phyloP scores from a whole-genome alignment of 2,113 vertebrate genomes.

The Larimichthys polyactis region DNA sequence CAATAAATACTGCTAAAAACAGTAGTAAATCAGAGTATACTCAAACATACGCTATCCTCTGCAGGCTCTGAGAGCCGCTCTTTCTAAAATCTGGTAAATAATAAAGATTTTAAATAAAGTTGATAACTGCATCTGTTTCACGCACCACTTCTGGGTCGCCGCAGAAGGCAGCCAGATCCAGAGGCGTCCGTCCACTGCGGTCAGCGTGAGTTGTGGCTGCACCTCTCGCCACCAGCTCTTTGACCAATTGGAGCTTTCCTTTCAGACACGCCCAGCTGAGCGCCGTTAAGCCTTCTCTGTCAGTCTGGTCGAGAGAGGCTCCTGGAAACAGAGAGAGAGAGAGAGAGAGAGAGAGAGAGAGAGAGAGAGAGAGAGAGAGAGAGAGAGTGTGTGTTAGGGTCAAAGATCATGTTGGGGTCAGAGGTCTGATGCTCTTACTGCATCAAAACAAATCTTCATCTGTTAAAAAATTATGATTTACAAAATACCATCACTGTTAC shows the following conservation, averaged over 20 bases:
- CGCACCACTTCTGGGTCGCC: constrained; percentile 97
- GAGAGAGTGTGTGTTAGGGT: background rate
- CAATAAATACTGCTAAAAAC: background rate
- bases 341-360: too few relatives aligned
- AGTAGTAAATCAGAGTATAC: background rate
- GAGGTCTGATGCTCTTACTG: too few relatives aligned
- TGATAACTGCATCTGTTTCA: background rate
- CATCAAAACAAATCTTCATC: too few relatives aligned
- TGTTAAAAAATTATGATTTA: too few relatives aligned
- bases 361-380: background rate
- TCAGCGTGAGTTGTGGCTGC: constrained; percentile 92
- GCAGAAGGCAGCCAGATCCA: constrained; percentile 96
- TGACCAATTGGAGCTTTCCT: constrained; percentile 92
- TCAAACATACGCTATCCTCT: background rate
- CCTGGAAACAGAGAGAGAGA: constrained; percentile 78
- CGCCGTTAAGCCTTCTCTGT: constrained; percentile 95
- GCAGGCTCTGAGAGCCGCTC: background rate
- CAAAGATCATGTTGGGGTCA: background rate
- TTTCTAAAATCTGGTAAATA: background rate
- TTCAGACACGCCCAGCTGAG: constrained; percentile 98
- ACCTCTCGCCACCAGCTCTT: constrained; percentile 91
- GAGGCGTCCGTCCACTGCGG: constrained; percentile 94
- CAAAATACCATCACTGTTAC: too few relatives aligned
- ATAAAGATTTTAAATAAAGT: too few relatives aligned
- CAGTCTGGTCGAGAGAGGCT: constrained; percentile 92